These are phyloP conservation scores for Sminthurides bifidus DNA, from an alignment of 1,140 invertebrate species.

Conservation along the genomic window DNA sequence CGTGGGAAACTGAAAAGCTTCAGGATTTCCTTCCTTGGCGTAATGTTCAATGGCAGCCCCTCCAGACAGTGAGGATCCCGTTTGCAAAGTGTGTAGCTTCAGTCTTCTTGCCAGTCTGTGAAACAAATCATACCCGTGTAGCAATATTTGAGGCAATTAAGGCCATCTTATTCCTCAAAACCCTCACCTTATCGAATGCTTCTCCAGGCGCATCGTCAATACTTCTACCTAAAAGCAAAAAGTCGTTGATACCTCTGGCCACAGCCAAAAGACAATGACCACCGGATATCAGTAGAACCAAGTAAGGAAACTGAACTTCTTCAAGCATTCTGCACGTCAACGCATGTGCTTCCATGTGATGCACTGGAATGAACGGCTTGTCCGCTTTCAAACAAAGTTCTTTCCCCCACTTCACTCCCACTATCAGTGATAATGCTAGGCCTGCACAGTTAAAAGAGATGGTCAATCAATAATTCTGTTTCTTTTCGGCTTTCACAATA, in stretches of 20 bases:
- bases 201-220: conserved; percentile 84
- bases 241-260: conserved; percentile 60
- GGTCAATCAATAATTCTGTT: not conserved
- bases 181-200: conserved; percentile 68
- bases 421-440: conserved; percentile 58
- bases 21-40: conserved; percentile 55
- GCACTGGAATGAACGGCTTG: conserved; percentile 86
- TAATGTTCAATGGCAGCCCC: conserved; percentile 74
- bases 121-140: conserved; percentile 10
- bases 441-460: conserved; percentile 37
- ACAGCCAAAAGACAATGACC: conserved; percentile 78
- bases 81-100: conserved; percentile 65
- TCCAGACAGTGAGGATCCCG: conserved; percentile 59
- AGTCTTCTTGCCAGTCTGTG: conserved; percentile 65
- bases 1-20: conserved; percentile 52
- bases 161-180: not conserved
- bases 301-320: conserved; percentile 68
- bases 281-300: conserved; percentile 79
- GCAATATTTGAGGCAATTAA: not conserved
- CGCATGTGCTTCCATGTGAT: conserved; percentile 99
- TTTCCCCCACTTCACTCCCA: conserved; percentile 77
- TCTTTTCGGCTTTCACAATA: too few relatives aligned
- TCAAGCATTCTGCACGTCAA: conserved; percentile 64
- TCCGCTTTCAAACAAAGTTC: conserved; percentile 53
- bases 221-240: conserved; percentile 62